Evolutionary conservation across 2,888 invertebrate genomes (phyloP).

Genomic region (Dasypolia templi): DNA sequence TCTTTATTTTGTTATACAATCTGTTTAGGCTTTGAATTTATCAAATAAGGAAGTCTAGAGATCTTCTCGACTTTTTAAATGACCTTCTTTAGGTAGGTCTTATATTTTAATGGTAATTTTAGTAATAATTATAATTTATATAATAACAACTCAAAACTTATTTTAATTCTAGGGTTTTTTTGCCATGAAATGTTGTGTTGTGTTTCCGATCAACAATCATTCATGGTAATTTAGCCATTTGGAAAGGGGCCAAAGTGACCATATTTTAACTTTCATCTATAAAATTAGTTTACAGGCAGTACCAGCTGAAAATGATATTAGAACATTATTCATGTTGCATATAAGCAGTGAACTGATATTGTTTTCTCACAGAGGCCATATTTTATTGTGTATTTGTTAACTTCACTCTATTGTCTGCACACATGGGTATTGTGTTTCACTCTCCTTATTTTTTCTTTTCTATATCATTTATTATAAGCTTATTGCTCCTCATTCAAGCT

Average conservation of each 20-base stretch:
- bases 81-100: neutral
- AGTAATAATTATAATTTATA: neutral
- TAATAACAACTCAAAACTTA: neutral
- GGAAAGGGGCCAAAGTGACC: no score
- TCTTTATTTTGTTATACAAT: neutral
- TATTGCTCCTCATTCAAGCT: slow-evolving; percentile 20
- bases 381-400: slow-evolving; percentile 31
- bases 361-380: slow-evolving; percentile 42
- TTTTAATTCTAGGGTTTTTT: neutral
- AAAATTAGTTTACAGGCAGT: neutral
- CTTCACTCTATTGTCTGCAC: slow-evolving; percentile 30
- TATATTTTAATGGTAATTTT: neutral
- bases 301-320: slow-evolving; percentile 1
- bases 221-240: neutral
- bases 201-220: neutral
- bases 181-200: no score
- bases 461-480: slow-evolving; percentile 5
- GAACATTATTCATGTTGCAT: slow-evolving; percentile 1
- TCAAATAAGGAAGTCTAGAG: slow-evolving; percentile 16
- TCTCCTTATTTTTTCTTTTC: slow-evolving; percentile 9
- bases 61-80: slow-evolving; percentile 8
- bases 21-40: neutral
- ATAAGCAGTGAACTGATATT: slow-evolving; percentile 47
- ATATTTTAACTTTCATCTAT: neutral
- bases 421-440: neutral